Evolutionary conservation across 2,113 vertebrate genomes (phyloP).

Genomic region (Tympanuchus pallidicinctus): DNA sequence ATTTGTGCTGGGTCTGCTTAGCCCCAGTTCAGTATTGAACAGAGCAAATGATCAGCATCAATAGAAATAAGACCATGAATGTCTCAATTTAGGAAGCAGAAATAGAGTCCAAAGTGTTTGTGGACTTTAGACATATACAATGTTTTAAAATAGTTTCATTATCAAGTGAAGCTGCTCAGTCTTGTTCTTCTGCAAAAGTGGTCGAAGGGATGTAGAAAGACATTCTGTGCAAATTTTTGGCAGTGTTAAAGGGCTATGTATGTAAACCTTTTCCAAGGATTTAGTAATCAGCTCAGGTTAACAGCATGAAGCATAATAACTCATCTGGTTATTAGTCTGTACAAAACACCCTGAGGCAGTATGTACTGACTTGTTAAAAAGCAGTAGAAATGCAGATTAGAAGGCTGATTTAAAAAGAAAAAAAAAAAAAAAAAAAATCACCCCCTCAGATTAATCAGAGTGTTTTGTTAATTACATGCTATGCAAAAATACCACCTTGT

Average conservation of each 20-base stretch:
- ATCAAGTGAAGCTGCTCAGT: neutral
- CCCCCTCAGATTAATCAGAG: neutral
- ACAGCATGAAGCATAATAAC: conserved; percentile 44
- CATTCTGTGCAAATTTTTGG: neutral
- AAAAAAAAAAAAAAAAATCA: neutral
- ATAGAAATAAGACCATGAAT: neutral
- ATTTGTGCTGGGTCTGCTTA: neutral
- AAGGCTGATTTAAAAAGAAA: neutral
- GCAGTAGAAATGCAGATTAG: neutral
- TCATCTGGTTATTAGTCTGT: neutral
- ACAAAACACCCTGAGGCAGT: neutral
- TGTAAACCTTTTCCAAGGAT: neutral
- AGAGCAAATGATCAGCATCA: neutral
- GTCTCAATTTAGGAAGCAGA: neutral
- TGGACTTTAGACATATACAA: neutral
- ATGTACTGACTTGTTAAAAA: conserved; percentile 23
- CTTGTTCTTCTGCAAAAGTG: neutral
- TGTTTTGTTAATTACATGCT: neutral
- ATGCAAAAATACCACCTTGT: neutral
- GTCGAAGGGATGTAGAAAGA: neutral
- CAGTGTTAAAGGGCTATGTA: neutral
- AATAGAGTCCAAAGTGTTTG: neutral
- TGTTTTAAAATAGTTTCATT: neutral
- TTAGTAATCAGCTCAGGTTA: neutral
- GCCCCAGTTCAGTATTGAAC: neutral